Percentiles rank a stretch among this genome's conserved stretches.
phyloP scores from a whole-genome alignment of 30 jellyfish, hydroid and myxozoan species.

The Aurelia coerulea region DNA sequence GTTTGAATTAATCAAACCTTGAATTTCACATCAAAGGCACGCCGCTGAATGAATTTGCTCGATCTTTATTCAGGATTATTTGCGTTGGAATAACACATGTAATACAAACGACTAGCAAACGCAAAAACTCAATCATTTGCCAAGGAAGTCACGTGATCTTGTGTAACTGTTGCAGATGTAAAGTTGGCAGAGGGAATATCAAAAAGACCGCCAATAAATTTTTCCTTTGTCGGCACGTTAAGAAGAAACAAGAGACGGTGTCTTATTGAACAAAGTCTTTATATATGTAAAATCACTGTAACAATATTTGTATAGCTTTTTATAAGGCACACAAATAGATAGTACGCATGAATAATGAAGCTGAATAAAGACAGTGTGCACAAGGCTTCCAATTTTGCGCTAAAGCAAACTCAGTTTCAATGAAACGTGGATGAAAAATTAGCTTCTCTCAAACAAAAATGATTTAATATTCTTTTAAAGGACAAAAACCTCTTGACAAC shows the following conservation, averaged over 20 bases:
- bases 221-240: constrained; percentile 72
- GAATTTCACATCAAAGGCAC: constrained; percentile 41
- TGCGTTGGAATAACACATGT: constrained; percentile 28
- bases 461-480: constrained; percentile 10
- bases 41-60: constrained; percentile 60
- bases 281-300: constrained; percentile 56
- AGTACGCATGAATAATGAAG: constrained; percentile 49
- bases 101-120: constrained; percentile 38
- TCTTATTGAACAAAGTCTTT: constrained; percentile 61
- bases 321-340: constrained; percentile 44
- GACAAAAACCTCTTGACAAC: not conserved
- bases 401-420: constrained; percentile 31
- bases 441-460: constrained; percentile 38
- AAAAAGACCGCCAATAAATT: constrained; percentile 55
- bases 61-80: constrained; percentile 42
- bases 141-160: constrained; percentile 61
- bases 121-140: constrained; percentile 55
- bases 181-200: constrained; percentile 41
- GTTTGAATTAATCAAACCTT: constrained; percentile 44
- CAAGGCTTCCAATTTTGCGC: constrained; percentile 24
- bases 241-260: constrained; percentile 49
- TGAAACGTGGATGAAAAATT: constrained; percentile 19
- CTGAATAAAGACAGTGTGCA: constrained; percentile 33
- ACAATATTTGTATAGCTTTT: constrained; percentile 67
- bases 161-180: constrained; percentile 79